These are phyloP conservation scores for Phorcus lineatus DNA, from an alignment of 2,888 invertebrate genomes.

Conservation along the genomic window DNA sequence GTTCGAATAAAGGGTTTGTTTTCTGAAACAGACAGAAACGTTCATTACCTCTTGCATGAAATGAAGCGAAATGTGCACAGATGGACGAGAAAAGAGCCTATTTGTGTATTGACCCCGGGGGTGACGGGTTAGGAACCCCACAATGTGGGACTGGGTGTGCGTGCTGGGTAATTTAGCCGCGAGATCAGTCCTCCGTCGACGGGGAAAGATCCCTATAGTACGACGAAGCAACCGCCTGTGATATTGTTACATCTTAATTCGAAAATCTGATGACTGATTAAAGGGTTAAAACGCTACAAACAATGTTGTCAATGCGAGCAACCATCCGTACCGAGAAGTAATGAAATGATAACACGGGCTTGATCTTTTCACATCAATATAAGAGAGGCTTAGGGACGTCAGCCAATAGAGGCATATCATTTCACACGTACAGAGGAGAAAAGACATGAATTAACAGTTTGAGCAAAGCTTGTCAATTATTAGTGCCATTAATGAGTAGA, in stretches of 20 bases:
- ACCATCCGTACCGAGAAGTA: slow-evolving; percentile 6
- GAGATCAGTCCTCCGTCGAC: not conserved
- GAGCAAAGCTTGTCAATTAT: slow-evolving; percentile 18
- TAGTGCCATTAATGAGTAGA: slow-evolving; percentile 14
- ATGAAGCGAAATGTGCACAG: too few species aligned
- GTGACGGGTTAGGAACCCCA: not conserved
- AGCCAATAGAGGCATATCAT: slow-evolving; percentile 12
- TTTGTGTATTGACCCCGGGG: not conserved
- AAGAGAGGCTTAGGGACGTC: not conserved
- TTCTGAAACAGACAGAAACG: too few species aligned
- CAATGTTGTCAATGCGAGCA: not conserved
- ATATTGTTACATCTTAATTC: slow-evolving; percentile 15
- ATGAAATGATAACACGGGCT: slow-evolving; percentile 15
- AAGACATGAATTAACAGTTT: slow-evolving; percentile 20
- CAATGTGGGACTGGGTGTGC: not conserved
- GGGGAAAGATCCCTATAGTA: not conserved
- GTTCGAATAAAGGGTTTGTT: too few species aligned
- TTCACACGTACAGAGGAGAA: slow-evolving; percentile 14
- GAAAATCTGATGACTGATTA: slow-evolving; percentile 12
- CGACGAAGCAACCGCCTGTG: not conserved
- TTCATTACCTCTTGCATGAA: too few species aligned
- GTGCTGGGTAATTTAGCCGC: slow-evolving; percentile 16
- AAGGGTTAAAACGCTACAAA: slow-evolving; percentile 20
- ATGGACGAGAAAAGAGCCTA: too few species aligned
- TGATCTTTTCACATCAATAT: slow-evolving; percentile 25